phyloP scores from a whole-genome alignment of 2,113 vertebrate species.

The Spheniscus mendiculus region DNA sequence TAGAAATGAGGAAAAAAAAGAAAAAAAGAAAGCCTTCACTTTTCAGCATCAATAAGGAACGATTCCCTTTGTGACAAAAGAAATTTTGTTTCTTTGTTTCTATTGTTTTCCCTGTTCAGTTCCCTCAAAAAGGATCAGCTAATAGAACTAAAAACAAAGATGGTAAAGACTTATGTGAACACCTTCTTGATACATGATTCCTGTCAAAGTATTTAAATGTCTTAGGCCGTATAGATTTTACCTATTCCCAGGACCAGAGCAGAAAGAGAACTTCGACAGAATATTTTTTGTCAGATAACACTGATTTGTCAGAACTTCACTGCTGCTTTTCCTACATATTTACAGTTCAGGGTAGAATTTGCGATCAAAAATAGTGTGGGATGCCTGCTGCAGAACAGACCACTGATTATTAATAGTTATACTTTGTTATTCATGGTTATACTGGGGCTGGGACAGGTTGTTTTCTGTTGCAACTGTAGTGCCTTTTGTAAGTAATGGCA shows the following conservation, averaged over 20 bases:
- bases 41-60: not conserved
- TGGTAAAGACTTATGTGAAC: not conserved
- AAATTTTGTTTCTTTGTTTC: not conserved
- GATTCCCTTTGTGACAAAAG: not conserved
- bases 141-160: not conserved
- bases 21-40: not conserved
- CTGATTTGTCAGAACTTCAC: not conserved
- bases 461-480: not conserved
- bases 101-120: not conserved
- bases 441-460: rapidly evolving
- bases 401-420: not conserved
- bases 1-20: not conserved
- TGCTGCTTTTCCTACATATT: not conserved
- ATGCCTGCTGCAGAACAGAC: not conserved
- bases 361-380: not conserved
- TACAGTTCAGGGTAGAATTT: not conserved
- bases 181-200: not conserved
- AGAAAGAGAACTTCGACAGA: not conserved
- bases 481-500: not conserved
- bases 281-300: not conserved
- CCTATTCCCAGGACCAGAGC: not conserved
- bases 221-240: not conserved
- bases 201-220: not conserved
- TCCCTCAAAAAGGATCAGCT: not conserved
- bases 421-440: not conserved